Percentiles rank a stretch among this genome's conserved stretches.
These are phyloP conservation scores for Habroteleia sp. DNA, from an alignment of 2,888 invertebrate species.

Conservation along the genomic window DNA sequence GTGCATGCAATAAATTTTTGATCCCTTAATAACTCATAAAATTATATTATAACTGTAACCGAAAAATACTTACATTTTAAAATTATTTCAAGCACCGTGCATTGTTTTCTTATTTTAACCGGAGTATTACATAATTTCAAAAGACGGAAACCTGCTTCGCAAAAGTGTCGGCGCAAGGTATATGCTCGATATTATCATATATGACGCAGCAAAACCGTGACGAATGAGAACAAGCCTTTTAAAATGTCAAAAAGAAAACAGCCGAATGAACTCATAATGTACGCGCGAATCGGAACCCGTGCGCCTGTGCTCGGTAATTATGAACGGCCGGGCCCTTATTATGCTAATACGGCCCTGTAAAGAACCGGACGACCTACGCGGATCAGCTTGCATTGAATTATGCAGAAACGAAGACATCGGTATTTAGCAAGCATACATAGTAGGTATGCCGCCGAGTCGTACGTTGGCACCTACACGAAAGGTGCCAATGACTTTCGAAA, in stretches of 20 bases:
- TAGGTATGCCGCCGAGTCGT: constrained; percentile 59
- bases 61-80: too few relatives aligned
- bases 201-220: constrained; percentile 10
- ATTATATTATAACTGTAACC: too few relatives aligned
- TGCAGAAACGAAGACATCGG: constrained; percentile 70
- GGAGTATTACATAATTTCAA: too few relatives aligned
- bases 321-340: constrained; percentile 48
- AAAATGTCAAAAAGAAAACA: constrained; percentile 8
- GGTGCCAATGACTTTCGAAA: constrained; percentile 71
- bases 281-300: constrained; percentile 1
- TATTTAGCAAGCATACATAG: constrained; percentile 70
- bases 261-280: constrained; percentile 3
- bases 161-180: constrained; percentile 7
- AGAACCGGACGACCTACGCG: constrained; percentile 40
- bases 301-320: constrained; percentile 19
- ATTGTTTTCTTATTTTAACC: too few relatives aligned
- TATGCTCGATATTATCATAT: constrained; percentile 9
- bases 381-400: constrained; percentile 56
- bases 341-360: constrained; percentile 56
- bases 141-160: background rate
- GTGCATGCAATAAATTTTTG: too few relatives aligned
- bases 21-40: too few relatives aligned
- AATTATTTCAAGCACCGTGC: too few relatives aligned
- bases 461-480: constrained; percentile 65
- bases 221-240: constrained; percentile 9